Percentiles rank a stretch among this genome's conserved stretches.
Evolutionary conservation across 2,113 vertebrate genomes (phyloP).

Genomic region (Anoplopoma fimbria): DNA sequence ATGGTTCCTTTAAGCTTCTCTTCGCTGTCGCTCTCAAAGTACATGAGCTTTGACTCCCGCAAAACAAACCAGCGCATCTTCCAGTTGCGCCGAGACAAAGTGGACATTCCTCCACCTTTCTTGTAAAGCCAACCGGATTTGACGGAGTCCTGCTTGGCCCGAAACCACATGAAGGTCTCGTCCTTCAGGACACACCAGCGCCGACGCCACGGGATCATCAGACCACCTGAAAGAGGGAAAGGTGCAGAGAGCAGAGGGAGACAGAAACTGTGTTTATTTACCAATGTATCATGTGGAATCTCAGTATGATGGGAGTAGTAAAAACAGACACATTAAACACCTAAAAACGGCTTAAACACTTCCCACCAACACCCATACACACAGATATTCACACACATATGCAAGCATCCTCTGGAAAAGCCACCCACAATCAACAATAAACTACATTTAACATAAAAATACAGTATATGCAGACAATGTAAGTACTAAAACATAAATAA

Average conservation of each 20-base stretch:
- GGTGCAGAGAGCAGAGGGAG: not conserved
- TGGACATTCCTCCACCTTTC: constrained; percentile 93
- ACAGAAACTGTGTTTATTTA: not conserved
- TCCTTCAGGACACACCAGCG: constrained; percentile 94
- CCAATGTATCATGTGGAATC: not conserved
- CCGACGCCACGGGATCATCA: constrained; percentile 92
- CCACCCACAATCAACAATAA: not conserved
- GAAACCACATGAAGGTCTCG: constrained; percentile 94
- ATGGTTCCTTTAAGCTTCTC: constrained; percentile 94
- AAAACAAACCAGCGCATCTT: constrained; percentile 96
- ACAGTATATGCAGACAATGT: not conserved
- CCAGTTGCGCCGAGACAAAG: constrained; percentile 93
- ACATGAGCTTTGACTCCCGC: constrained; percentile 91
- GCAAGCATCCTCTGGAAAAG: not conserved
- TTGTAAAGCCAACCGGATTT: constrained; percentile 95
- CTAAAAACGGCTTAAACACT: not conserved
- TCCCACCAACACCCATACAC: not conserved
- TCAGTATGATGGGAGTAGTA: constrained; percentile 13
- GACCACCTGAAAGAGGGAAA: constrained; percentile 82
- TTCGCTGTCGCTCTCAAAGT: constrained; percentile 93
- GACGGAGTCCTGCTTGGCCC: constrained; percentile 91
- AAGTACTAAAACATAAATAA: not conserved
- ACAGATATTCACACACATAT: not conserved
- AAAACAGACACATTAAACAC: not conserved
- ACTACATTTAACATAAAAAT: not conserved